phyloP scores from a whole-genome alignment of 1,140 invertebrate species.

The Eupeodes corollae region DNA sequence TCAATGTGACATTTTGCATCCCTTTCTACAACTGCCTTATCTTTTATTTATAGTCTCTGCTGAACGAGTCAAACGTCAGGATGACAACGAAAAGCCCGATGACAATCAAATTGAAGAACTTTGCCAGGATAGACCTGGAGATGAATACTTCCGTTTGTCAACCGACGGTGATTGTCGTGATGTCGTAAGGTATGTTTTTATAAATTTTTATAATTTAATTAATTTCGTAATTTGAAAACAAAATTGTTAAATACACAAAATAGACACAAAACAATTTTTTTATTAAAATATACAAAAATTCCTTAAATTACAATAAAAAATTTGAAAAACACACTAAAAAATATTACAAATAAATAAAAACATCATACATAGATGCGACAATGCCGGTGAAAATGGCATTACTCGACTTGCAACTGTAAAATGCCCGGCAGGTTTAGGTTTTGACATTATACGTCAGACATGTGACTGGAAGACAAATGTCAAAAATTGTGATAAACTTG shows the following conservation, averaged over 20 bases:
- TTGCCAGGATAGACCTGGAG: slow-evolving; percentile 70
- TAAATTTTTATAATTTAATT: not conserved
- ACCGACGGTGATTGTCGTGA: slow-evolving; percentile 80
- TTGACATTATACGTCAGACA: slow-evolving; percentile 88
- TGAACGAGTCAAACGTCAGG: slow-evolving; percentile 47
- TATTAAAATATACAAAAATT: not conserved
- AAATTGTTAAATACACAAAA: not conserved
- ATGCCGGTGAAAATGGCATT: slow-evolving; percentile 70
- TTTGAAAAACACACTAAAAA: slow-evolving; percentile 1
- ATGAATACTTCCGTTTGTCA: slow-evolving; percentile 80
- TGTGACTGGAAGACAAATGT: slow-evolving; percentile 94
- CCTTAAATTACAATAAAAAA: not conserved
- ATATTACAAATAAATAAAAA: not conserved
- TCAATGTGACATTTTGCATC: too few relatives aligned
- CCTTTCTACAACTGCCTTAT: too few relatives aligned
- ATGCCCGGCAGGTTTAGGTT: slow-evolving; percentile 81
- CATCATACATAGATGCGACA: slow-evolving; percentile 72
- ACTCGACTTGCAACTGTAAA: slow-evolving; percentile 74
- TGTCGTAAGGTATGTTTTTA: slow-evolving; percentile 66
- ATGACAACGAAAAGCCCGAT: slow-evolving; percentile 49
- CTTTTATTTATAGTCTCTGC: slow-evolving; percentile 28
- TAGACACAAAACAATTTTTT: not conserved
- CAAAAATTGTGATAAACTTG: slow-evolving; percentile 83
- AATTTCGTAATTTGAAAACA: not conserved
- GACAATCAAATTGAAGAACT: slow-evolving; percentile 69